These are phyloP conservation scores for Mesoclemmys tuberculata DNA, from an alignment of 2,113 vertebrate genomes.

Conservation along the genomic window DNA sequence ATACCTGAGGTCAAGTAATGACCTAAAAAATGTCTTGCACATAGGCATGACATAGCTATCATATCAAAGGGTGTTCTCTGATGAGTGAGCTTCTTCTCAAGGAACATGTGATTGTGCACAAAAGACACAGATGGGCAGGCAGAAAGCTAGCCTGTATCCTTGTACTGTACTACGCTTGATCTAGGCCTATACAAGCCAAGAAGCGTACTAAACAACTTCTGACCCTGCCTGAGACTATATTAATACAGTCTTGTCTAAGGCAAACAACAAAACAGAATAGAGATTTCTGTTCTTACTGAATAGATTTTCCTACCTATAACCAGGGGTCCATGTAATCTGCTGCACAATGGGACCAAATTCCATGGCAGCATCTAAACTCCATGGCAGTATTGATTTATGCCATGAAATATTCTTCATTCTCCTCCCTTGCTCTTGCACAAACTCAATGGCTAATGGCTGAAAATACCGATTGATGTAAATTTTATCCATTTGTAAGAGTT, in stretches of 20 bases:
- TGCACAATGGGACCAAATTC: background rate
- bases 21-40: conserved; percentile 12
- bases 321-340: background rate
- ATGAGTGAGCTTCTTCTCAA: conserved; percentile 9
- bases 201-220: background rate
- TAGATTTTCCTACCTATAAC: background rate
- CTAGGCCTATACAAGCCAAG: too few relatives aligned
- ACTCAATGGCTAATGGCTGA: background rate
- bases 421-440: background rate
- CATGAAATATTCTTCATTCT: background rate
- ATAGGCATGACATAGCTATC: conserved; percentile 55
- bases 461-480: background rate
- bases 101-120: background rate
- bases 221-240: background rate
- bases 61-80: conserved; percentile 39
- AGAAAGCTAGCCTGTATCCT: background rate
- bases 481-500: too few relatives aligned
- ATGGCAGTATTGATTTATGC: background rate
- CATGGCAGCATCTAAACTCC: background rate
- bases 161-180: too few relatives aligned
- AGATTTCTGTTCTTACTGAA: background rate
- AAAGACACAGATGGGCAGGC: background rate
- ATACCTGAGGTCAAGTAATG: conserved; percentile 27
- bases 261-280: background rate
- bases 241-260: background rate